A percentile compares a stretch with the other conserved stretches of the same genome.
phyloP scores from a whole-genome alignment of 2,113 vertebrate species.

The Onychostruthus taczanowskii region DNA sequence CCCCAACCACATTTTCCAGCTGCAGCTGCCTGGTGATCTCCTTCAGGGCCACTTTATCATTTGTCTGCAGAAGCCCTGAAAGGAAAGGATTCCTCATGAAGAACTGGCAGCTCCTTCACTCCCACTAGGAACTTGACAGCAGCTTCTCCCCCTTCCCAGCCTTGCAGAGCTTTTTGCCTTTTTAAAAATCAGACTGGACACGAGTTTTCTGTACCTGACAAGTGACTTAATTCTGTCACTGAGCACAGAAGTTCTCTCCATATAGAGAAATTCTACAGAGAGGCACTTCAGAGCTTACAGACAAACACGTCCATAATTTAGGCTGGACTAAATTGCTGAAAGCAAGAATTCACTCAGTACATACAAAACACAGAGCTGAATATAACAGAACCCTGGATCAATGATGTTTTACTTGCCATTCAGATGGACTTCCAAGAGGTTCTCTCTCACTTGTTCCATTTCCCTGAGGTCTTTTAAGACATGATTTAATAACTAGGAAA shows the following conservation, averaged over 20 bases:
- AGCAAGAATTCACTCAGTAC: neutral
- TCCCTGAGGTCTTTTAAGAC: conserved; percentile 83
- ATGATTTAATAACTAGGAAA: conserved; percentile 80
- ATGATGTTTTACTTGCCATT: conserved; percentile 78
- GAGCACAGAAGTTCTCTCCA: neutral
- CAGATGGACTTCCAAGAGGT: conserved; percentile 87
- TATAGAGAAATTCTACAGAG: accelerated
- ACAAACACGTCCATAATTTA: accelerated
- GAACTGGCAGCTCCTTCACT: neutral
- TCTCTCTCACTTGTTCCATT: conserved; percentile 76
- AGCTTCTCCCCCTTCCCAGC: neutral
- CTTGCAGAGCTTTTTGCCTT: neutral
- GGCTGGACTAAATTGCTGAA: neutral
- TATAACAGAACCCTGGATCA: accelerated
- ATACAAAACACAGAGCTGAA: neutral
- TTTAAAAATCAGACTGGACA: neutral
- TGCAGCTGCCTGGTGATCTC: conserved; percentile 94
- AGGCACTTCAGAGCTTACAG: neutral
- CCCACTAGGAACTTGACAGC: neutral
- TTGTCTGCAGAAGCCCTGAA: conserved; percentile 90
- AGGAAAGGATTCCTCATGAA: neutral
- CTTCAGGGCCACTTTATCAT: conserved; percentile 89
- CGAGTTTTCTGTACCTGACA: neutral
- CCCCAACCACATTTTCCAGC: conserved; percentile 93
- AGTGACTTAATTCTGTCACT: neutral